These are phyloP conservation scores for Melanotaenia trifasciata DNA, from an alignment of 2,797 vertebrate genomes.

Conservation along the genomic window DNA sequence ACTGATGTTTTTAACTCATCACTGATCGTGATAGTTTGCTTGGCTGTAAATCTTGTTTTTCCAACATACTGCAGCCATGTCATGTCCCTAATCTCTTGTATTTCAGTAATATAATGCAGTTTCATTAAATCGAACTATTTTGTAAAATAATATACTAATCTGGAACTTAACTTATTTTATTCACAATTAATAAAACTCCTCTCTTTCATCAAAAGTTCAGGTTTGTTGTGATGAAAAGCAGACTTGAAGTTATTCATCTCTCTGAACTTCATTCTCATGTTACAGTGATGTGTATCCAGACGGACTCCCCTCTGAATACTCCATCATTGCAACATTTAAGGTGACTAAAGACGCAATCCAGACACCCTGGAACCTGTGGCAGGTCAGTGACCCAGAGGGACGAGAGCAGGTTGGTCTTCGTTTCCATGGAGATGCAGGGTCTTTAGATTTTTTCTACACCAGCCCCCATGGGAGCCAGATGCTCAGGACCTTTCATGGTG, in stretches of 20 bases:
- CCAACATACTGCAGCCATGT: background rate
- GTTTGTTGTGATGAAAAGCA: conserved; percentile 22
- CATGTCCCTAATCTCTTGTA: background rate
- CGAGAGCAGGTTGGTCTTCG: conserved; percentile 74
- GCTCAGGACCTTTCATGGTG: conserved; percentile 74
- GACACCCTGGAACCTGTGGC: conserved; percentile 83
- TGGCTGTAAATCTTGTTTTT: background rate
- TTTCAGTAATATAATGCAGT: background rate
- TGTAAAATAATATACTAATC: background rate
- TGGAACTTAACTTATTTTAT: background rate
- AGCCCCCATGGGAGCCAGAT: conserved; percentile 59
- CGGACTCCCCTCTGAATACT: conserved; percentile 82
- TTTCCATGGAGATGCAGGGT: conserved; percentile 73
- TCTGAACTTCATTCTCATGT: conserved; percentile 33
- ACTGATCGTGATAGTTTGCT: background rate
- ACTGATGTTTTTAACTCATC: background rate
- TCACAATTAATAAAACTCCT: conserved; percentile 11
- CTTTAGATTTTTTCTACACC: conserved; percentile 81
- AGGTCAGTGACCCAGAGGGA: conserved; percentile 81
- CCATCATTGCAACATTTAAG: conserved; percentile 82
- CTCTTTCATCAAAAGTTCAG: conserved; percentile 15
- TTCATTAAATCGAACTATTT: background rate
- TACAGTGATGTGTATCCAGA: conserved; percentile 78
- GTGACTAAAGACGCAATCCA: conserved; percentile 66
- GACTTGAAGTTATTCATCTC: background rate